Base-by-base conservation (phyloP, 2,888 invertebrate genomes). In the Nycteola revayana region DNA sequence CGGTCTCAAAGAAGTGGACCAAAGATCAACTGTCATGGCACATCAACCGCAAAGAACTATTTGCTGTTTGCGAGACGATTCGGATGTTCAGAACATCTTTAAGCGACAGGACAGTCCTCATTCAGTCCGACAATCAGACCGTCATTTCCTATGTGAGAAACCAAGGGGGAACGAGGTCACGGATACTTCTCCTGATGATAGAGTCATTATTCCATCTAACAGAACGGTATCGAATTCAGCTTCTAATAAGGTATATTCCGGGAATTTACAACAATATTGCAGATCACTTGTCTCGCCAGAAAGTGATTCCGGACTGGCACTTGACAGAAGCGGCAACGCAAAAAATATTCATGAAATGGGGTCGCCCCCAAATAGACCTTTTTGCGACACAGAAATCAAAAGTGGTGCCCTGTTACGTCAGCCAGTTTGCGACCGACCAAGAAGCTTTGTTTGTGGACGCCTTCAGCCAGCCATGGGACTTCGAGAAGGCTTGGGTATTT, bases 111-210 rank as follows among this genome's bases (percentile, higher is more conserved):
- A 6, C 6, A 6, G 10, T 22, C 3, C 7, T 28, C 10, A 2
- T 22, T n/a, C 28, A 28, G 7, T 2, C 28, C 3, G 22, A 28
- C 28, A 28, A 28, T n/a, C 22, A 8, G n/a, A 22, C 28, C 1
- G 10, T 3, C 3, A 20, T 28, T 1, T 20, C 28, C 1, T 28
- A 28, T n/a, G 8, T 28, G 1, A n/a, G 1, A 3, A 20, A 22
- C 10, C 22, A 28, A 11, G 28, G 28, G 3, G 28, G 28, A 1
- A 28, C 28, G 0, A 28, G 5, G 8, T 28, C 28, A 4, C 1
- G 3, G 4, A 8, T n/a, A n/a, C n/a, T n/a, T n/a, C n/a, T n/a
- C n/a, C n/a, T n/a, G n/a, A n/a, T n/a, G n/a, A n/a, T n/a, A n/a
- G n/a, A n/a, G n/a, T n/a, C n/a, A n/a, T n/a, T n/a, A n/a, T n/a